Base-by-base conservation (phyloP, 2,797 vertebrate species). In the Dermochelys coriacea region DNA sequence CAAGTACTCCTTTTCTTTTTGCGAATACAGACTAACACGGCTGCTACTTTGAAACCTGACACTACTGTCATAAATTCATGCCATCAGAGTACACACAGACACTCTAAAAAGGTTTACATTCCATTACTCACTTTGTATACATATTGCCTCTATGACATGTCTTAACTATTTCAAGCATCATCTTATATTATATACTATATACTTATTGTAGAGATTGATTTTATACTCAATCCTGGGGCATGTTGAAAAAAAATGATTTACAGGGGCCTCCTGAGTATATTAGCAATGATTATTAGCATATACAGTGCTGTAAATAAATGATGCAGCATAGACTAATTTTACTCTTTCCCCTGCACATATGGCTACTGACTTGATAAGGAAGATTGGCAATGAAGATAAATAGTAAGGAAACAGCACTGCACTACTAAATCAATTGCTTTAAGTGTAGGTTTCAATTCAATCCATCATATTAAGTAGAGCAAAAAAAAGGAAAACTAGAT, bases 161-260 rank as follows among this genome's bases (percentile, higher is more conserved):
- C 52, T 84, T 80, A 84, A 50, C 49, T 29, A 29, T 54, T 75
- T 71, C 47, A 57, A 84, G 29, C 64, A 61, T 10, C 31, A 11
- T 59, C 52, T 2, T 51, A 19, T n/a, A 75, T 34, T 51, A 41
- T 49, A 4, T 71, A 19, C 9, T 51, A 41, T 49, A 4, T 71
- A 19, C 9, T 1, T 37, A 77, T 4, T 88, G 59, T n/a, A 61
- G 41, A 54, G 89, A 47, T 25, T 27, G 25, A 61, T 51, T 84
- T 50, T 86, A 27, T 29, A 64, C 52, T 86, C 27, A 31, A 77
- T 61, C 27, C 71, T 55, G 68, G 77, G 34, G 50, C 1, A 21
- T 68, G 54, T 78, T 2, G 34, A 68, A 79, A 49, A n/a, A 45
- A 25, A 31, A 41, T 71, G 50, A 61, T 86, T 94, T 91, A 77